Evolutionary conservation across 1,140 invertebrate species (phyloP), one percentile per base, ranked within the genome.

Genomic region (Ruditapes philippinarum): DNA sequence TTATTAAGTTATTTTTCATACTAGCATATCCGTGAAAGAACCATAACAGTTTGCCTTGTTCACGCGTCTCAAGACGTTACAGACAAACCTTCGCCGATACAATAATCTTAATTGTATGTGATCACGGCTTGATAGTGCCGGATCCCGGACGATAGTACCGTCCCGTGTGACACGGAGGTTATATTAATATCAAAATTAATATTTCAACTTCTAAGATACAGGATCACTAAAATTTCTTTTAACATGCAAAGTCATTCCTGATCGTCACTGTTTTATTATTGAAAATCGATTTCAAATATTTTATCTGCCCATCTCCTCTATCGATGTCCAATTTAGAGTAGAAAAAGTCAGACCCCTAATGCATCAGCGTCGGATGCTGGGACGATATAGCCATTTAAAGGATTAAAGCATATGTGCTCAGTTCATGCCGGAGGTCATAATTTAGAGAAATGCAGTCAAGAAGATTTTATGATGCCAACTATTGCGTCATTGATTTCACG

Each of bases 121-220:
- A 78, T 78, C 74, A 78, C 45, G 74, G 28, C 9, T 36, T 14
- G 79, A 81, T 81, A 42, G 79, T 62, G 42, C 79, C 19, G 54
- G 79, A 81, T 60, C n/a, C 62, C 54, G 79, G 33, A 0, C n/a
- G 79, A 65, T 81, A 81, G 51, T 81, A 33, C 54, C 60, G 54
- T 42, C 54, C 79, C 51, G 79, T 36, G 42, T 33, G 31, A 38
- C 19, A 57, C 11, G 17, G 54, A 17, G 25, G 31, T 2, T n/a
- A 54, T 36, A 62, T 81, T 81, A 81, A 81, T 62, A 81, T 81
- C 57, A 65, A 81, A 81, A 62, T 81, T 81, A 81, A 81, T 81
- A 65, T 42, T 81, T 81, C 19, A 81, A n/a, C 19, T 31, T 40
- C 54, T 54, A 11, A 36, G 33, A 31, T 45, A 14, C 51, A 14